phyloP scores from a whole-genome alignment of 1,140 invertebrate genomes.

The Hyles vespertilio region DNA sequence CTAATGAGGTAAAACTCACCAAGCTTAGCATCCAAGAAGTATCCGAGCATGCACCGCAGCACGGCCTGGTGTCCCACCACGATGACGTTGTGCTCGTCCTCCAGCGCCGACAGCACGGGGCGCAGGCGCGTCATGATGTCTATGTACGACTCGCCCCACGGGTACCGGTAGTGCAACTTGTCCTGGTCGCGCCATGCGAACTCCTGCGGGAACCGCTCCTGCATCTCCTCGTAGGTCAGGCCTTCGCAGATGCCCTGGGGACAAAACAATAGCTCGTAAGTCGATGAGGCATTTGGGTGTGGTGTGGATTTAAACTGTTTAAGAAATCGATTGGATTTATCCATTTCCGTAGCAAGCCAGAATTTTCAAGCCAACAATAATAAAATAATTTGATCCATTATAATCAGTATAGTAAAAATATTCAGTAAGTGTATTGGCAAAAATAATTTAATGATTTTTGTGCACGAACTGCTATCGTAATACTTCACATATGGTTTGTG shows the following conservation, averaged over 20 bases:
- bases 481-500: no score
- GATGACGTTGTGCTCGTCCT: slow-evolving; percentile 90
- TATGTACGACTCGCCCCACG: slow-evolving; percentile 92
- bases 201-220: slow-evolving; percentile 91
- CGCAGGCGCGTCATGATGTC: slow-evolving; percentile 91
- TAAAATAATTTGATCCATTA: no score
- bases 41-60: slow-evolving; percentile 92
- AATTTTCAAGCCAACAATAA: no score
- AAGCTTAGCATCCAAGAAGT: slow-evolving; percentile 90
- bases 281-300: no score
- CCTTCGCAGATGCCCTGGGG: slow-evolving; percentile 93
- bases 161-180: slow-evolving; percentile 94
- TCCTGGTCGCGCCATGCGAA: slow-evolving; percentile 94
- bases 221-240: slow-evolving; percentile 95
- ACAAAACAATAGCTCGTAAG: background rate
- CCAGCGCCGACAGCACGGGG: slow-evolving; percentile 87
- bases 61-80: slow-evolving; percentile 95
- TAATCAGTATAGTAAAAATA: no score
- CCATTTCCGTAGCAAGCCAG: no score
- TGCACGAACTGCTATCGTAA: no score
- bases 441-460: no score
- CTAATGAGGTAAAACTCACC: slow-evolving; percentile 61
- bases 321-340: no score
- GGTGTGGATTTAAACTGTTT: no score
- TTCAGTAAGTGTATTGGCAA: no score